A percentile compares a stretch with the other conserved stretches of the same genome.
Conservation (phyloP, 53 echinoderm and acorn worm genomes). For the Holothuria scabra region DNA sequence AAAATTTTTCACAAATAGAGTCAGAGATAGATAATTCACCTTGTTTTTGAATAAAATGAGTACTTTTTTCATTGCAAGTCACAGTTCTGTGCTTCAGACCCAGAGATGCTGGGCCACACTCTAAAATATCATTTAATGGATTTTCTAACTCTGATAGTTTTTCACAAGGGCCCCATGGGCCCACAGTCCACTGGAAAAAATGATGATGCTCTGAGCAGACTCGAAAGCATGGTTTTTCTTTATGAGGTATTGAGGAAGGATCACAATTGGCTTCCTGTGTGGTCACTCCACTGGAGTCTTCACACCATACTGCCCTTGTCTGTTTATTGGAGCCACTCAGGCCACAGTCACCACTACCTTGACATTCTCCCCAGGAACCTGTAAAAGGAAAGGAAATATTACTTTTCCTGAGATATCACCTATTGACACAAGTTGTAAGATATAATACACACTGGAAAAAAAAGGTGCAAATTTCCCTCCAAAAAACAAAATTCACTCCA, state of each 20-base stretch:
- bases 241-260: slow-evolving; percentile 66
- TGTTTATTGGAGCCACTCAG: slow-evolving; percentile 65
- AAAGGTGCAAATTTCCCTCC: too few relatives aligned
- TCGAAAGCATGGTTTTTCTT: slow-evolving; percentile 80
- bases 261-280: slow-evolving; percentile 69
- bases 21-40: slow-evolving; percentile 59
- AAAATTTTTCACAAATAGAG: slow-evolving; percentile 83
- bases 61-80: slow-evolving; percentile 78
- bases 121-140: slow-evolving; percentile 31
- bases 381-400: neutral
- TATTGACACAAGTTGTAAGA: too few relatives aligned
- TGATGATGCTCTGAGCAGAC: slow-evolving; percentile 80
- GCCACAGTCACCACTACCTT: slow-evolving; percentile 55
- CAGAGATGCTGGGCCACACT: slow-evolving; percentile 79
- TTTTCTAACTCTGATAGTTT: neutral
- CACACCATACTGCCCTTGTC: slow-evolving; percentile 81
- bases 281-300: slow-evolving; percentile 69
- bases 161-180: slow-evolving; percentile 82
- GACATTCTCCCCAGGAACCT: slow-evolving; percentile 88
- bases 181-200: slow-evolving; percentile 86
- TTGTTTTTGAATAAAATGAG: slow-evolving; percentile 62
- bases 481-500: too few relatives aligned
- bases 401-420: too few relatives aligned
- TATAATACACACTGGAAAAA: too few relatives aligned
- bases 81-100: slow-evolving; percentile 79